These are phyloP conservation scores for Achroia grisella DNA, from an alignment of 1,140 invertebrate genomes.

Conservation along the genomic window DNA sequence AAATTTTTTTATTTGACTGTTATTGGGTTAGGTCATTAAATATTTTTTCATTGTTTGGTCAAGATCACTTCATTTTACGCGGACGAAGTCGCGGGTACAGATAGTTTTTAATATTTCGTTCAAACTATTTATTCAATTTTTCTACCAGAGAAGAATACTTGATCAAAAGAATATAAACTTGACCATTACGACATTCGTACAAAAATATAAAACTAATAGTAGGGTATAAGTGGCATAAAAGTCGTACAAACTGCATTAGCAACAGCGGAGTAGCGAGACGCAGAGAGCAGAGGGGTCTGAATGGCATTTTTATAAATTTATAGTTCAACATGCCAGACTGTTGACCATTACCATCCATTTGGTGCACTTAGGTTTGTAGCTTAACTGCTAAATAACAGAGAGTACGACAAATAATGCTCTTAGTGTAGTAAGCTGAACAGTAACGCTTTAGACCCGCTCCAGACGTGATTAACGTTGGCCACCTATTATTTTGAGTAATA, in stretches of 20 bases:
- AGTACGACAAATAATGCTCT: slow-evolving; percentile 8
- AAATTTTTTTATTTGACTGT: no score
- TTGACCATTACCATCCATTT: slow-evolving; percentile 19
- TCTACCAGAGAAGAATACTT: no score
- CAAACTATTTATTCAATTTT: no score
- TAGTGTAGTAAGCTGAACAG: slow-evolving; percentile 5
- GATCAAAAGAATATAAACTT: no score
- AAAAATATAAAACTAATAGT: no score
- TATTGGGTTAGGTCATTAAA: no score
- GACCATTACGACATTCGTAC: no score
- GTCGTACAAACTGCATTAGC: slow-evolving; percentile 3
- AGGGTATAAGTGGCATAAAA: neutral
- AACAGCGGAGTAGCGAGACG: neutral
- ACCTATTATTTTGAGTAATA: no score
- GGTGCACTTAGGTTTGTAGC: slow-evolving; percentile 17
- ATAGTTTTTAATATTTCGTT: no score
- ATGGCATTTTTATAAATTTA: slow-evolving; percentile 17
- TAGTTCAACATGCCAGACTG: slow-evolving; percentile 6
- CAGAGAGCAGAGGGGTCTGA: slow-evolving; percentile 3
- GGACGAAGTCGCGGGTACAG: no score
- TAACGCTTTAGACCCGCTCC: slow-evolving; percentile 1
- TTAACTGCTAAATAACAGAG: slow-evolving; percentile 16
- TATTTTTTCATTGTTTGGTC: no score
- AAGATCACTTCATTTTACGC: no score
- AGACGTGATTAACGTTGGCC: neutral